phyloP scores from a whole-genome alignment of 1,140 invertebrate species.

The Cherax destructor region DNA sequence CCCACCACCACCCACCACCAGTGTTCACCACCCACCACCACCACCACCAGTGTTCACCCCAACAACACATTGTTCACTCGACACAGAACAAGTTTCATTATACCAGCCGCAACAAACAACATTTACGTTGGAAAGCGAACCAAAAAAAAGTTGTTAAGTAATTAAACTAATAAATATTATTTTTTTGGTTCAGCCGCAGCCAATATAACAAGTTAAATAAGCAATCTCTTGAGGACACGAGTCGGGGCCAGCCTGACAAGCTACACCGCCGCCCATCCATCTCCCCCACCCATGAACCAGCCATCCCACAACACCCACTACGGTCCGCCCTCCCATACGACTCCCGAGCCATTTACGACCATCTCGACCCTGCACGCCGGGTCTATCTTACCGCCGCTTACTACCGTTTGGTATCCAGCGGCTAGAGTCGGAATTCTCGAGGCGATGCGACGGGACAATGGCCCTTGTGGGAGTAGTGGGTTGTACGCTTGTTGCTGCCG shows the following conservation, averaged over 20 bases:
- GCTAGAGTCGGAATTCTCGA: neutral
- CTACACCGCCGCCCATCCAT: conserved; percentile 41
- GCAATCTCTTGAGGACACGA: conserved; percentile 44
- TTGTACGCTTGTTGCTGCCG: neutral
- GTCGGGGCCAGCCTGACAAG: conserved; percentile 24
- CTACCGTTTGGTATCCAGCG: neutral
- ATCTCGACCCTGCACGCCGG: neutral
- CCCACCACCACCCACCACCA: no score
- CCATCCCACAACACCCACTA: neutral
- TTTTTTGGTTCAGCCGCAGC: conserved; percentile 22
- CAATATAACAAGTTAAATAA: conserved; percentile 65
- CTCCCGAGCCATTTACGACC: neutral
- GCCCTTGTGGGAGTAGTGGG: neutral
- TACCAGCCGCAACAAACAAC: conserved; percentile 19
- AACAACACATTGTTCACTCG: no score
- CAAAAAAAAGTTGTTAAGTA: conserved; percentile 44
- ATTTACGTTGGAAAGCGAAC: conserved; percentile 3
- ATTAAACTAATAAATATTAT: conserved; percentile 61
- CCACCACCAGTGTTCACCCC: no score
- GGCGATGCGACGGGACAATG: neutral
- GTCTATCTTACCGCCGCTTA: neutral
- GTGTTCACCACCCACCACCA: no score
- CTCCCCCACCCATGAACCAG: neutral
- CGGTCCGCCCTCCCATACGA: conserved; percentile 14
- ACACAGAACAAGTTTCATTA: conserved; percentile 8